Percentiles rank a stretch among this genome's conserved stretches.
Evolutionary conservation across 1,140 invertebrate genomes (phyloP).

Genomic region (Varroa destructor): DNA sequence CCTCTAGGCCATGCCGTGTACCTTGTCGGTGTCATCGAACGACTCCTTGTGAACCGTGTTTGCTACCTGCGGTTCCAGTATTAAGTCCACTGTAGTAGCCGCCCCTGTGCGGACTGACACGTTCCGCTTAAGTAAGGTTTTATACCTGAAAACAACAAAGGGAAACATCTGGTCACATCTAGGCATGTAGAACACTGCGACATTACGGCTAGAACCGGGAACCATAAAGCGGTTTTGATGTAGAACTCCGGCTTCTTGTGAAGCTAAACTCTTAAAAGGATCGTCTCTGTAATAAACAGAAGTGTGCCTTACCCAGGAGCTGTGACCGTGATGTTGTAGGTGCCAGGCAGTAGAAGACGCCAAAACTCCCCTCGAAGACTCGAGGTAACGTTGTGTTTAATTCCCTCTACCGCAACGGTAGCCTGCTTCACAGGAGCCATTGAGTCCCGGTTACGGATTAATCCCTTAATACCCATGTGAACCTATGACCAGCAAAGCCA

Average conservation of each 20-base stretch:
- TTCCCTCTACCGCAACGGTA: slow-evolving; percentile 33
- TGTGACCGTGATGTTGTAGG: slow-evolving; percentile 55
- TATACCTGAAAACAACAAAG: neutral
- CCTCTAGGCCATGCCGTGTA: too few species aligned
- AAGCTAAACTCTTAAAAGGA: too few species aligned
- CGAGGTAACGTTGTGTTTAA: slow-evolving; percentile 55
- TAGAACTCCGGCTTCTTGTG: too few species aligned
- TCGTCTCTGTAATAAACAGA: neutral
- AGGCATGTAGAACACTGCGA: too few species aligned
- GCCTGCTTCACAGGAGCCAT: slow-evolving; percentile 34
- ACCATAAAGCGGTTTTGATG: too few species aligned
- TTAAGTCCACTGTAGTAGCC: slow-evolving; percentile 1
- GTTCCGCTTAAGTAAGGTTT: slow-evolving; percentile 4
- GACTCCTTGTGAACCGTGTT: slow-evolving; percentile 8
- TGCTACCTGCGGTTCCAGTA: slow-evolving; percentile 13
- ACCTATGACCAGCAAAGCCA: slow-evolving; percentile 39
- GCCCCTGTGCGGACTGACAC: slow-evolving; percentile 3
- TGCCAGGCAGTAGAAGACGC: slow-evolving; percentile 64
- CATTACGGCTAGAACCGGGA: too few species aligned
- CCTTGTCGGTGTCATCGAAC: too few species aligned
- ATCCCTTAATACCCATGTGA: slow-evolving; percentile 68
- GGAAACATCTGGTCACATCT: too few species aligned
- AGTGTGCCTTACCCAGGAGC: slow-evolving; percentile 54
- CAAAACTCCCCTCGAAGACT: slow-evolving; percentile 70
- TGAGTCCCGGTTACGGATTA: slow-evolving; percentile 35